These are phyloP conservation scores for Aphidius gifuensis DNA, from an alignment of 1,140 invertebrate genomes.

Conservation along the genomic window DNA sequence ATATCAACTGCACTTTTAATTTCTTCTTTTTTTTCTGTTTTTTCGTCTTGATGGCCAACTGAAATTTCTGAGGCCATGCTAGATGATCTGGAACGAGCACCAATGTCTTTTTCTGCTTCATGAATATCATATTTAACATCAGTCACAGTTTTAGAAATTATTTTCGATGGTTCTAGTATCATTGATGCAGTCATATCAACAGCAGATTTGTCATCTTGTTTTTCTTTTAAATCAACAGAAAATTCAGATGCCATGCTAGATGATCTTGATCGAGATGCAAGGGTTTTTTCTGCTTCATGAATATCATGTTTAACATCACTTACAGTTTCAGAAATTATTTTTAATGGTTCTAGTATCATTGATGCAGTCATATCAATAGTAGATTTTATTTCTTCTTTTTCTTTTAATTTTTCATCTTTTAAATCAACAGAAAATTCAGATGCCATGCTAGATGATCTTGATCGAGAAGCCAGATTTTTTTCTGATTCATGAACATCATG, in stretches of 20 bases:
- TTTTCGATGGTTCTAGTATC: too few relatives aligned
- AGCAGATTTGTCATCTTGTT: too few relatives aligned
- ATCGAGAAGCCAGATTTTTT: conserved; percentile 13
- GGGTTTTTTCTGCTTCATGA: background rate
- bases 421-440: conserved; percentile 7
- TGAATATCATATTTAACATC: too few relatives aligned
- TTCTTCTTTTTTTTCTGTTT: too few relatives aligned
- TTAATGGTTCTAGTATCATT: too few relatives aligned
- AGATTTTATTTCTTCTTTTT: background rate
- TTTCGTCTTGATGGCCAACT: too few relatives aligned
- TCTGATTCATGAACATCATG: background rate
- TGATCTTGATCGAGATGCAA: too few relatives aligned
- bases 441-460: conserved; percentile 30
- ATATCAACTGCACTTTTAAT: too few relatives aligned
- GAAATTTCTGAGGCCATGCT: conserved; percentile 25
- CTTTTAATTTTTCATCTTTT: conserved; percentile 12
- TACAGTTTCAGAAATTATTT: background rate
- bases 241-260: too few relatives aligned
- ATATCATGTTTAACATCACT: background rate
- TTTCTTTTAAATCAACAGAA: too few relatives aligned
- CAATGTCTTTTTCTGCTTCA: conserved; percentile 6
- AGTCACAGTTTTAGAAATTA: too few relatives aligned
- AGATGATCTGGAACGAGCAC: conserved; percentile 24
- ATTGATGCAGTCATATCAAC: too few relatives aligned
- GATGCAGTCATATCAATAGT: background rate